These are phyloP conservation scores for Euplagia quadripunctaria DNA, from an alignment of 2,888 invertebrate species.

Conservation along the genomic window DNA sequence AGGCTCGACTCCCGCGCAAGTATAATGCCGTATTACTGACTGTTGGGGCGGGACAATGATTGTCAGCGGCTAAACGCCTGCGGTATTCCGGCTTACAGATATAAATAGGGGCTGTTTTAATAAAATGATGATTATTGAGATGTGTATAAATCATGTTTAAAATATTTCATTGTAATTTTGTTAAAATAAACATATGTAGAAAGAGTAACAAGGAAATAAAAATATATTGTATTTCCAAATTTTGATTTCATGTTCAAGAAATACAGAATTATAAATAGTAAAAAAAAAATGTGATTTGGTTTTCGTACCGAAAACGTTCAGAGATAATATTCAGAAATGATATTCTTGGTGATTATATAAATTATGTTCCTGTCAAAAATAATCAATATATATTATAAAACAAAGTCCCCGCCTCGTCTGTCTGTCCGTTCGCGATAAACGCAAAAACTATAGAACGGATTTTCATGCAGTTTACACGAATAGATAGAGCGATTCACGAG, in stretches of 20 bases:
- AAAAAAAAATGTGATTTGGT: not conserved
- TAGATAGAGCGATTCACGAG: too few species aligned
- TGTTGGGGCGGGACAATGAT: conserved; percentile 74
- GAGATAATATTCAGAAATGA: too few species aligned
- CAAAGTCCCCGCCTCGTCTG: too few species aligned
- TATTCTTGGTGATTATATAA: too few species aligned
- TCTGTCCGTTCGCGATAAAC: too few species aligned
- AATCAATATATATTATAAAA: too few species aligned
- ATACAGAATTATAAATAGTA: not conserved
- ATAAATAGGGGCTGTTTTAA: conserved; percentile 56
- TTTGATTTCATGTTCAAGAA: not conserved
- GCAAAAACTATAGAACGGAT: too few species aligned
- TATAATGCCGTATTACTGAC: conserved; percentile 55
- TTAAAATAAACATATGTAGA: not conserved
- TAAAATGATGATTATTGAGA: conserved; percentile 21
- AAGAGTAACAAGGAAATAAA: not conserved
- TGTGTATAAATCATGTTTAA: not conserved
- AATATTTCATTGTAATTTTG: not conserved
- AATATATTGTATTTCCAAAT: not conserved
- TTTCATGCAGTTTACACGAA: too few species aligned
- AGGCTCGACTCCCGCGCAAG: conserved; percentile 69
- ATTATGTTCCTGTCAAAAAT: too few species aligned
- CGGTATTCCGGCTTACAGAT: conserved; percentile 76
- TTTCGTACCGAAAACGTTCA: not conserved
- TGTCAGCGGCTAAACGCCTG: conserved; percentile 85